Evolutionary conservation across 2,888 invertebrate genomes (phyloP).

Genomic region (Sicus ferrugineus): DNA sequence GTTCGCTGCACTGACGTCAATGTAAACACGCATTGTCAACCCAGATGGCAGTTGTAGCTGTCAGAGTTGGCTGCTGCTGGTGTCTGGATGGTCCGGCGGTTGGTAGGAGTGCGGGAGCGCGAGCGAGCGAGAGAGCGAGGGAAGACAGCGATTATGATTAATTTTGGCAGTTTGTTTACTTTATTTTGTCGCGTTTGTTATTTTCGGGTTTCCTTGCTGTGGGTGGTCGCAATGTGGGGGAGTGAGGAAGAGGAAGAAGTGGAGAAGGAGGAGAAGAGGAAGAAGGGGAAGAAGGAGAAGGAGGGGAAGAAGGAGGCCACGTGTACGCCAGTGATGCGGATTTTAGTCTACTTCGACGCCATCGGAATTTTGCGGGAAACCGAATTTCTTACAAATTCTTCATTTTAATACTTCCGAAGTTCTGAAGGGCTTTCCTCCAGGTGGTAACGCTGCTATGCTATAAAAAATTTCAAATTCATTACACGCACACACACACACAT

Average conservation of each 20-base stretch:
- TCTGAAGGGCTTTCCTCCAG: too few species aligned
- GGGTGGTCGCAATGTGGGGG: constrained; percentile 2
- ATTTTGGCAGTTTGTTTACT: constrained; percentile 61
- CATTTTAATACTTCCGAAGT: too few species aligned
- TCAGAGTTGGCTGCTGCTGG: neutral
- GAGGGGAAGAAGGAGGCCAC: neutral
- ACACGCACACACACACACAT: too few species aligned
- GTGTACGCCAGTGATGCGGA: too few species aligned
- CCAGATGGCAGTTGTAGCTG: constrained; percentile 18
- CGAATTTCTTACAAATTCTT: too few species aligned
- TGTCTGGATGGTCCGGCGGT: neutral
- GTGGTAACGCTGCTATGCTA: too few species aligned
- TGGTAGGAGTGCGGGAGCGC: neutral
- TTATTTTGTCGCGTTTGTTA: constrained; percentile 58
- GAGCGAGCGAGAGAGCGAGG: neutral
- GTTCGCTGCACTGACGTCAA: neutral
- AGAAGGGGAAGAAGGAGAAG: neutral
- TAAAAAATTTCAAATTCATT: too few species aligned
- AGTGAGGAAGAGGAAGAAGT: too few species aligned
- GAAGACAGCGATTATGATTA: constrained; percentile 47
- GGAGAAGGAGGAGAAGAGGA: neutral
- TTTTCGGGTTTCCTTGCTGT: neutral
- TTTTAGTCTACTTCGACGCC: too few species aligned
- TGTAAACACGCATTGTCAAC: constrained; percentile 32
- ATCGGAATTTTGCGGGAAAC: too few species aligned